A percentile compares a stretch with the other conserved stretches of the same genome.
These are phyloP conservation scores for Lagopus muta DNA, from an alignment of 2,113 vertebrate genomes.

Conservation along the genomic window DNA sequence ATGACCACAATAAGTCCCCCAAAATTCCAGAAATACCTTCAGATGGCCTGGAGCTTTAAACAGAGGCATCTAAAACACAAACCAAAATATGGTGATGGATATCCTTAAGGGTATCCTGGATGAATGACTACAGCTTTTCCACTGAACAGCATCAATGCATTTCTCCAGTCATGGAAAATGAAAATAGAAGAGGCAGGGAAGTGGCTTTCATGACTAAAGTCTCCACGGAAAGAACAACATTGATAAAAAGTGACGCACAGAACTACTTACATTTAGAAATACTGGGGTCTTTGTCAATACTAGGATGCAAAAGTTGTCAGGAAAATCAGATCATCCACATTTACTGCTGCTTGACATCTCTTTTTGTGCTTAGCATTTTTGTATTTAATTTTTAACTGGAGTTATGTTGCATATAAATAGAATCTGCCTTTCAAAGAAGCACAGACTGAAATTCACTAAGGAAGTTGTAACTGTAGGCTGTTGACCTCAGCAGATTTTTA, in stretches of 20 bases:
- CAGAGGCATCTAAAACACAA: neutral
- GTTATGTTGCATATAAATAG: neutral
- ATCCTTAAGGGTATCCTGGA: neutral
- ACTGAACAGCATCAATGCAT: neutral
- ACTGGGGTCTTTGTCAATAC: neutral
- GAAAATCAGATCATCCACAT: neutral
- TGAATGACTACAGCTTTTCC: neutral
- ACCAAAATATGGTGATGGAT: neutral
- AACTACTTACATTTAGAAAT: neutral
- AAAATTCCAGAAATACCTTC: neutral
- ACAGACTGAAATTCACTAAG: neutral
- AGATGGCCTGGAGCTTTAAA: neutral
- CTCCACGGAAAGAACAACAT: neutral
- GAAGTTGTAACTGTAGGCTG: neutral
- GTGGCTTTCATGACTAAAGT: neutral
- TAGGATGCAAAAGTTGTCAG: neutral
- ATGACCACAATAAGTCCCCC: fast-evolving
- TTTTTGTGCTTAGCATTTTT: neutral
- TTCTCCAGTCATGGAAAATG: neutral
- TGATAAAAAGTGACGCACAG: neutral
- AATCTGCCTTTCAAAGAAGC: neutral
- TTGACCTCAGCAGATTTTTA: slow-evolving; percentile 31
- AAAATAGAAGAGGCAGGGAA: neutral
- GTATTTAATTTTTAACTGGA: slow-evolving; percentile 1
- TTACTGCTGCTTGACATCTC: neutral